Percentiles rank a stretch among this genome's conserved stretches.
These are phyloP conservation scores for Notolabrus celidotus DNA, from an alignment of 2,797 vertebrate species.

Conservation along the genomic window DNA sequence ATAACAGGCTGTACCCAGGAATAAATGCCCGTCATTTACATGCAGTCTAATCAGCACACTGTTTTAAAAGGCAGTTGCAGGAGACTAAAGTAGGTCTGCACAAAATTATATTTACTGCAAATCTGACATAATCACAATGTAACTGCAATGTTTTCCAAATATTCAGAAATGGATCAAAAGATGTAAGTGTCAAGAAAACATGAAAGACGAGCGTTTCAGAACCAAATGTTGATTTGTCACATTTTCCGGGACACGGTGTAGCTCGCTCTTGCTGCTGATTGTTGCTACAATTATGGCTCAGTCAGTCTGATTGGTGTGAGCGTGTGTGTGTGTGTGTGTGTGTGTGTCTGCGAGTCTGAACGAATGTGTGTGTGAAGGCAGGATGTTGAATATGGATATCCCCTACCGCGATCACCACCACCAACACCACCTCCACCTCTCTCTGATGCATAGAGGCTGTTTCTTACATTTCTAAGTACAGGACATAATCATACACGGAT, in stretches of 20 bases:
- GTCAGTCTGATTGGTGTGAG: slow-evolving; percentile 74
- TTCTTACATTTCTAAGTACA: slow-evolving; percentile 31
- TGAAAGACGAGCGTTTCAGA: slow-evolving; percentile 37
- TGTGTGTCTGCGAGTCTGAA: slow-evolving; percentile 39
- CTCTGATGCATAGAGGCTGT: slow-evolving; percentile 31
- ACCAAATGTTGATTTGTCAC: slow-evolving; percentile 60
- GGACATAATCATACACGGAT: neutral
- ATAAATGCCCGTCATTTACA: slow-evolving; percentile 46
- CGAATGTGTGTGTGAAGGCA: slow-evolving; percentile 25
- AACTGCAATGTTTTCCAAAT: slow-evolving; percentile 44
- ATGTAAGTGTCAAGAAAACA: slow-evolving; percentile 52
- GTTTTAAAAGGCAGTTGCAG: slow-evolving; percentile 19
- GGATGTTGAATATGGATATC: slow-evolving; percentile 78
- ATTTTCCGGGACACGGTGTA: slow-evolving; percentile 36
- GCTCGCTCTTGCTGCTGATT: slow-evolving; percentile 71
- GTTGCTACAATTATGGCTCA: slow-evolving; percentile 77
- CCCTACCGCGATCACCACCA: slow-evolving; percentile 6
- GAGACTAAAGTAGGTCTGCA: slow-evolving; percentile 13
- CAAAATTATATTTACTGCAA: slow-evolving; percentile 27
- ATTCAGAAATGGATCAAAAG: slow-evolving; percentile 56
- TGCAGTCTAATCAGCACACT: slow-evolving; percentile 4
- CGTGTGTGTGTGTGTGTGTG: slow-evolving; percentile 48
- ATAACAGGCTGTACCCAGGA: slow-evolving; percentile 51
- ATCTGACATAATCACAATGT: slow-evolving; percentile 40
- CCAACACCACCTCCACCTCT: slow-evolving; percentile 15